Evolutionary conservation across 2,888 invertebrate genomes (phyloP), one percentile per base, ranked within the genome.

Genomic region (Sminthurinus aureus): DNA sequence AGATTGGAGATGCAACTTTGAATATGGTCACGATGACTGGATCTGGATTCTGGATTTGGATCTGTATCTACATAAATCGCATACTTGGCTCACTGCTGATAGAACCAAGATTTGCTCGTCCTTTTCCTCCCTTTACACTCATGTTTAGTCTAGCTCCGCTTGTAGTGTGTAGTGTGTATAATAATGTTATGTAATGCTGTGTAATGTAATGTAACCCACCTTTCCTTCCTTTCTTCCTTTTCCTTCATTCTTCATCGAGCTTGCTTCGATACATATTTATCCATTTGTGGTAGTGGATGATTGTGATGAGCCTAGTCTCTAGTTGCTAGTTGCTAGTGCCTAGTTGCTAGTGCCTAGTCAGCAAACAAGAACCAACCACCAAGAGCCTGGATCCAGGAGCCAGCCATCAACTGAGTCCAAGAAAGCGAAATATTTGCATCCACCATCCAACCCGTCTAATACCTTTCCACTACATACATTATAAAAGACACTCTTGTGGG

Each of bases 381-480:
- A 38, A 38, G 1, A 38, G 38, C 38, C n/a, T n/a, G n/a, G n/a
- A n/a, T n/a, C n/a, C n/a, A n/a, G n/a, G 38, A 38, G 38, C 38
- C 38, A 38, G 38, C 38, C 6, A 38, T 38, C 38, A 38, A 38
- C 3, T 38, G 6, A 38, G 6, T 38, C 38, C 38, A 38, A 38
- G 38, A 38, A 38, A 38, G 24, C 71, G 26, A 71, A 22, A 71
- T 71, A 71, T 71, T 71, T 71, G 24, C 71, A 71, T 67, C n/a
- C n/a, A n/a, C n/a, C n/a, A n/a, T n/a, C n/a, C n/a, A n/a, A 8
- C 71, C 6, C 20, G 20, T 71, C 71, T 71, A 71, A 71, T 71
- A 71, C 24, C 71, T 71, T 71, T 71, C 71, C 71, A 71, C 71
- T 71, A 71, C 71, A 71, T 71, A 24, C 71, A 71, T 71, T 71